Base-by-base conservation (phyloP, 2,888 invertebrate genomes). In the Eumacrocentrus americanus region DNA sequence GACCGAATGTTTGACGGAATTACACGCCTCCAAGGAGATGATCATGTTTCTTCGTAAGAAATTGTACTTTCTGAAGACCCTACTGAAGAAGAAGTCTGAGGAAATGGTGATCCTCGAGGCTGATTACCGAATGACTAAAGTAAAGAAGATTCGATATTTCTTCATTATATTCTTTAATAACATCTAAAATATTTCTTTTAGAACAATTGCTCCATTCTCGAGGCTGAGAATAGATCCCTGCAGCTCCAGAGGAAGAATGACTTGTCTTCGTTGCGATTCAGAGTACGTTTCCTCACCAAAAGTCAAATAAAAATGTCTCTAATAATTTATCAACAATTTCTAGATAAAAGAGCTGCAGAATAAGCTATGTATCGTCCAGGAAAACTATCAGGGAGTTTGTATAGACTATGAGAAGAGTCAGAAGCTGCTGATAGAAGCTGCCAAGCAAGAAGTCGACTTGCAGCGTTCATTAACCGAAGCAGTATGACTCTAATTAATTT, bases 201-300 rank as follows among this genome's bases (percentile, higher is more conserved):
- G 79, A 78, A 78, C 51, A 71, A 75, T 37, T 72, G 75, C 61
- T 62, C 65, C 7, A 74, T 77, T 59, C 58, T 78, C 12, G 74
- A 67, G 52, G 65, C 58, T 35, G 69, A 76, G 23, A 68, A 65
- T 25, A 56, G 46, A 37, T 60, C 60, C 16, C 63, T 69, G 9
- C 70, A 74, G 35, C 18, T 42, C 11, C 18, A 20, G 9, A 7
- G 20, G 2, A 2, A 42, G 18, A 7, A 20, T 5, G 20, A 18
- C 11, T 18, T 7, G 11, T 9, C 16, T 9, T 2, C 1, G 20
- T n/a, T 42, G 2, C 42, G 20, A 42, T 11, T 2, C 20, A 42
- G 20, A 20, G 42, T 42, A 18, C n/a, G 20, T 42, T 42, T 1
- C 2, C 9, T 7, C 1, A 42, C 11, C 11, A 18, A 16, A 11